A percentile compares a stretch with the other conserved stretches of the same genome.
Conservation (phyloP, 2,888 invertebrate species). For the Phaonia tiefii region DNA sequence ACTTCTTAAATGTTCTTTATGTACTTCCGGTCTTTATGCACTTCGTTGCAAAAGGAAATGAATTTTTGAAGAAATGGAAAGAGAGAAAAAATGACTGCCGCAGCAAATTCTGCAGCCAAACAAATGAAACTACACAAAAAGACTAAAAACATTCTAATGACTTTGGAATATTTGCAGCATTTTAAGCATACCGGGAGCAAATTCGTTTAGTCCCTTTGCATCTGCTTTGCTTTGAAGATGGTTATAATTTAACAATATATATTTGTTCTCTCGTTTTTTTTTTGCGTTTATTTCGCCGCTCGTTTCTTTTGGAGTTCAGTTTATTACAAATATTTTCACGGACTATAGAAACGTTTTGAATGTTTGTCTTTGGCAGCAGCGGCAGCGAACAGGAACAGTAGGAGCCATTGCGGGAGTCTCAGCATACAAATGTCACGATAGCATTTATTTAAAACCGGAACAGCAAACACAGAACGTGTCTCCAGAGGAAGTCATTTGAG, state of each 20-base stretch:
- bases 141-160: slow-evolving; percentile 29
- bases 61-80: slow-evolving; percentile 15
- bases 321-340: slow-evolving; percentile 38
- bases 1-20: slow-evolving; percentile 28
- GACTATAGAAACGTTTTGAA: slow-evolving; percentile 8
- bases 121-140: neutral
- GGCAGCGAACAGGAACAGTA: neutral
- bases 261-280: slow-evolving; percentile 1
- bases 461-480: slow-evolving; percentile 33
- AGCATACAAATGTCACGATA: slow-evolving; percentile 38
- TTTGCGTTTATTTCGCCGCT: slow-evolving; percentile 20
- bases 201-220: slow-evolving; percentile 29
- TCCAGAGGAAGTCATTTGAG: slow-evolving; percentile 25
- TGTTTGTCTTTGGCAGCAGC: slow-evolving; percentile 18
- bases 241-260: slow-evolving; percentile 38
- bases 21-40: slow-evolving; percentile 35
- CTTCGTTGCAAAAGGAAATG: slow-evolving; percentile 27
- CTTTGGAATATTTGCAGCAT: slow-evolving; percentile 38
- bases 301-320: neutral
- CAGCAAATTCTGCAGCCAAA: slow-evolving; percentile 1
- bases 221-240: slow-evolving; percentile 14
- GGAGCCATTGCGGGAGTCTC: neutral
- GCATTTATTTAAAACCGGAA: slow-evolving; percentile 41
- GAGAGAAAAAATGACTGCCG: neutral
- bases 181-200: slow-evolving; percentile 12